Evolutionary conservation across 2,888 invertebrate species (phyloP), one percentile per base, ranked within the genome.

Genomic region (Neoitamus cyanurus): DNA sequence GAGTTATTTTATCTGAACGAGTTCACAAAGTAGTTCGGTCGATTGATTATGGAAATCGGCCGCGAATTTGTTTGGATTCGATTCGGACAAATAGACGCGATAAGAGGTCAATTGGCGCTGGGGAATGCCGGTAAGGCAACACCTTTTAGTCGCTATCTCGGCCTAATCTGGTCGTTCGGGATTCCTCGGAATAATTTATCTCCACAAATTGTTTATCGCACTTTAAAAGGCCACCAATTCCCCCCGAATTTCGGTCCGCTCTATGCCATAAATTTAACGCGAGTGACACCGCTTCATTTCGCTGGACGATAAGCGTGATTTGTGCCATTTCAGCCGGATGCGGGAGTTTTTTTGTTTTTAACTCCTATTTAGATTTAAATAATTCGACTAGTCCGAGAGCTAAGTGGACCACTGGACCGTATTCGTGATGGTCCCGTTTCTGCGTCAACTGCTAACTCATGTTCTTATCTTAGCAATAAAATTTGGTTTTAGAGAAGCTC

Each of bases 1-100:
- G 36, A 73, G 73, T 73, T 73, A 73, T 73, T 73, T 73, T 73
- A 73, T 73, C 73, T 34, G 20, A 73, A 73, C 73, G 73, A 36
- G 36, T 36, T 73, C 73, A 73, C 73, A 34, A 73, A 36, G 20
- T 73, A 73, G 73, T 34, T 11, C 34, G 31, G 36, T 15, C 31
- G 31, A 73, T 73, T 36, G 73, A 73, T 73, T 73, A 73, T 73
- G 73, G 73, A 73, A 73, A 73, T 34, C 1, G 36, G 25, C 58
- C 25, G 58, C 34, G 31, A 20, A 34, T 73, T 70, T 73, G 9
- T 36, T 73, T 73, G 4, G 36, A 73, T 36, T 73, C 9, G 37
- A 73, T 20, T 20, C 36, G 11, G 15, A 31, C 73, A 73, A 73
- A 73, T 34, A 30, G 34, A 20, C 11, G 9, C 31, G 73, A 73